phyloP scores from a whole-genome alignment of 2,888 invertebrate species.

The Heteromurus nitidus region DNA sequence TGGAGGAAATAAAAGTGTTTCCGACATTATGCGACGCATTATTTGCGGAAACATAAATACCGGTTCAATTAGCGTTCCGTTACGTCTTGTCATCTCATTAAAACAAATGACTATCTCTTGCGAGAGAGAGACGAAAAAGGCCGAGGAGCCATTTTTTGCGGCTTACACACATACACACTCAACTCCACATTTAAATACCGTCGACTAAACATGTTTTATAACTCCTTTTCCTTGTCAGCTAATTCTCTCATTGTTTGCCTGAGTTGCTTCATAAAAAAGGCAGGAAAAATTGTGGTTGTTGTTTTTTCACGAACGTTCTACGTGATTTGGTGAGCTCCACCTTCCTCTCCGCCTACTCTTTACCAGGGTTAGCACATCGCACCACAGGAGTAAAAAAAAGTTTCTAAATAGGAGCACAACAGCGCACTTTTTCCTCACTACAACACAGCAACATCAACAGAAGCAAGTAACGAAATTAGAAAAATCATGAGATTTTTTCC shows the following conservation, averaged over 20 bases:
- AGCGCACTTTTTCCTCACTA: not conserved
- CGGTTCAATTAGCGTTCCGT: constrained; percentile 47
- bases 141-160: too few relatives aligned
- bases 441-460: not conserved
- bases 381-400: constrained; percentile 31
- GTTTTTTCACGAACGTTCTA: constrained; percentile 43
- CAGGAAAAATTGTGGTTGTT: constrained; percentile 22
- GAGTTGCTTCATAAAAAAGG: constrained; percentile 6
- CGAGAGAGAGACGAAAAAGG: too few relatives aligned
- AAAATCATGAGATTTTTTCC: constrained; percentile 50
- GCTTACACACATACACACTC: too few relatives aligned
- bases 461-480: constrained; percentile 23
- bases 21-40: constrained; percentile 1
- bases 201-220: not conserved
- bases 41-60: constrained; percentile 43
- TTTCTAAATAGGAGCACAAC: not conserved
- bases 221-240: not conserved
- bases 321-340: constrained; percentile 31
- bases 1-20: constrained; percentile 5
- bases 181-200: not conserved
- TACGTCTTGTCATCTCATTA: constrained; percentile 54
- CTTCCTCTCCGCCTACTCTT: constrained; percentile 23
- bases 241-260: constrained; percentile 12
- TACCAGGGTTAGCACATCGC: constrained; percentile 7
- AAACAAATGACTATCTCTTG: constrained; percentile 42